These are phyloP conservation scores for Leucoma salicis DNA, from an alignment of 2,888 invertebrate species.

Conservation along the genomic window DNA sequence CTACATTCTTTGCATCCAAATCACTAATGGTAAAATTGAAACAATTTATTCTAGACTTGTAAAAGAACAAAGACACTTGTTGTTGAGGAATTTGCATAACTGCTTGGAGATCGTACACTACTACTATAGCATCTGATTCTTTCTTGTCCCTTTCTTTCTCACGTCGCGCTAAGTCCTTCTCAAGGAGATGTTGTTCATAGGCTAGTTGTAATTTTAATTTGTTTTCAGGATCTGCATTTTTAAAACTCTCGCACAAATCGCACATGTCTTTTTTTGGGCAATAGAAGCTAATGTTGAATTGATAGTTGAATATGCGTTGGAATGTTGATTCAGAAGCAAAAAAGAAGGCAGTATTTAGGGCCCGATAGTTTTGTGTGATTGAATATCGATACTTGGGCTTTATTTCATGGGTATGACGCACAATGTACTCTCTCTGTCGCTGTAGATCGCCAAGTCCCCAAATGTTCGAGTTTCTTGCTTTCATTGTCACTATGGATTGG, in stretches of 20 bases:
- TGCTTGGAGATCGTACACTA: constrained; percentile 28
- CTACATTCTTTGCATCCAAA: constrained; percentile 12
- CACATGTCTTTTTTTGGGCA: constrained; percentile 30
- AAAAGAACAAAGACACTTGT: constrained; percentile 21
- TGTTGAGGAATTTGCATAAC: constrained; percentile 25
- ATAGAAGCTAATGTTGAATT: background rate
- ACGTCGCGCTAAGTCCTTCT: background rate
- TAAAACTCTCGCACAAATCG: constrained; percentile 28
- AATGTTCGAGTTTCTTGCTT: background rate
- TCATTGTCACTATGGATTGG: too few relatives aligned
- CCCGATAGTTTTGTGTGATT: background rate
- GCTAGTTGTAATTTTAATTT: background rate
- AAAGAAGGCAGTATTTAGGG: background rate
- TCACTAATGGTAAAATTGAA: constrained; percentile 23
- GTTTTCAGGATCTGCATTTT: constrained; percentile 11
- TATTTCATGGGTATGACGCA: background rate
- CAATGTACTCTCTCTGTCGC: background rate
- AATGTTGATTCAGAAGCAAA: constrained; percentile 1
- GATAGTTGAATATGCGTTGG: background rate
- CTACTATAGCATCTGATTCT: constrained; percentile 7
- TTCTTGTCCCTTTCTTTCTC: constrained; percentile 9
- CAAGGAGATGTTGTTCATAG: background rate
- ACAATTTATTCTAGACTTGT: constrained; percentile 19
- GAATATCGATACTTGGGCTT: constrained; percentile 1
- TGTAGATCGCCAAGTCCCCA: too few relatives aligned